Evolutionary conservation across 1,140 invertebrate species (phyloP).

Genomic region (Trachelipus rathkii): DNA sequence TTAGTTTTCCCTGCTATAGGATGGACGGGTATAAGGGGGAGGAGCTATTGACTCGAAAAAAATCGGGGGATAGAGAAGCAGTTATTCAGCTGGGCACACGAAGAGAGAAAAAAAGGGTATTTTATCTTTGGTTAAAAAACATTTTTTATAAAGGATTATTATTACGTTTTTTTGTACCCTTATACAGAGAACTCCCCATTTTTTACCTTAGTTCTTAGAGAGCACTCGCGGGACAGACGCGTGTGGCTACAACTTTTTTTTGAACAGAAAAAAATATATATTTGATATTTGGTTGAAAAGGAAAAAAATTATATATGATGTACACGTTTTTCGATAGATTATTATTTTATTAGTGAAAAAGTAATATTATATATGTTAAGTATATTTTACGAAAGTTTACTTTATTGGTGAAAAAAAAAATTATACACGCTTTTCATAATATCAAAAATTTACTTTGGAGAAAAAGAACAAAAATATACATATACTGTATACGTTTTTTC

Average conservation of each 20-base stretch:
- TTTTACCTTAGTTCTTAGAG: not conserved
- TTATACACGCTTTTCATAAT: too few relatives aligned
- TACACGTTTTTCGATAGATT: too few relatives aligned
- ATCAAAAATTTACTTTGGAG: too few relatives aligned
- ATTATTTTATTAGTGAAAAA: too few relatives aligned
- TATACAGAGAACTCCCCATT: not conserved
- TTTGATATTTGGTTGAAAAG: too few relatives aligned
- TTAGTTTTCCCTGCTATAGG: not conserved
- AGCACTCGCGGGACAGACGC: not conserved
- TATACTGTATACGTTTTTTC: too few relatives aligned
- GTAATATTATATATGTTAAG: too few relatives aligned
- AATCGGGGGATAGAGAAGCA: not conserved
- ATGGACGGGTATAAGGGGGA: not conserved
- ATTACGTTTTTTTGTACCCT: not conserved
- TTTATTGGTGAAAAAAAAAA: too few relatives aligned
- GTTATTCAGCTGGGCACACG: slow-evolving; percentile 1
- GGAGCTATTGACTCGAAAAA: not conserved
- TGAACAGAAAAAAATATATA: too few relatives aligned
- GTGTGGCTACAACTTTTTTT: not conserved
- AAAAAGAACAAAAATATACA: too few relatives aligned
- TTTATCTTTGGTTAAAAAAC: not conserved
- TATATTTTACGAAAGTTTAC: too few relatives aligned
- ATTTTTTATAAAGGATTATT: not conserved
- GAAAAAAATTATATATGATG: too few relatives aligned
- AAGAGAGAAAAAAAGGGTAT: not conserved